Conservation (phyloP, 1,140 invertebrate genomes). For the Glomeris maerens region DNA sequence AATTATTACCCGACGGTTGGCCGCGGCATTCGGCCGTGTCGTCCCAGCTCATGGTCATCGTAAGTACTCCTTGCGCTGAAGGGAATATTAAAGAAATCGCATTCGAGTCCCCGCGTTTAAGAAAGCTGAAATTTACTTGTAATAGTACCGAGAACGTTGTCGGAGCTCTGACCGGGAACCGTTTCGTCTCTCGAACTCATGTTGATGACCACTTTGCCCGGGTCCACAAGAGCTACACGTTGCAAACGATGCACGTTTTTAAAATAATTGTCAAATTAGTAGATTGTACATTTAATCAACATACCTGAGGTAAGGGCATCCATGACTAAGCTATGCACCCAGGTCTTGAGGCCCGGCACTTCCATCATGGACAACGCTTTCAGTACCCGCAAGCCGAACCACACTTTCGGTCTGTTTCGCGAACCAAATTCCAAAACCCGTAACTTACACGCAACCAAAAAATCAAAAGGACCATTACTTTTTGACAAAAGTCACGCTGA, state of each 20-base stretch:
- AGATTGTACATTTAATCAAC: too few species aligned
- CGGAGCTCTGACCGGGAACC: conserved; percentile 25
- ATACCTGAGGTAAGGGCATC: too few species aligned
- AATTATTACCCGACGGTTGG: too few species aligned
- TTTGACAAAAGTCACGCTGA: conserved; percentile 37
- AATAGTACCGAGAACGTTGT: conserved; percentile 21
- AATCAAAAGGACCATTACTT: conserved; percentile 23
- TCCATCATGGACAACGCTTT: conserved; percentile 41
- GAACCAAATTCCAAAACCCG: too few species aligned
- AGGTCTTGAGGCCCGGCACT: conserved; percentile 40
- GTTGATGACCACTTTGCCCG: conserved; percentile 36
- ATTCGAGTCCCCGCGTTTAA: background rate
- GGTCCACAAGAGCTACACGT: conserved; percentile 38
- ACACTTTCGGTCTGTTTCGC: conserved; percentile 41
- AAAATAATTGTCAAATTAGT: too few species aligned
- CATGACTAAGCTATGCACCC: conserved; percentile 41
- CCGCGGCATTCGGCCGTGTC: too few species aligned
- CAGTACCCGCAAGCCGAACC: conserved; percentile 39
- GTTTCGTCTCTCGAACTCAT: conserved; percentile 33
- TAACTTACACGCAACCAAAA: too few species aligned
- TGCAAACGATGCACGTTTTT: too few species aligned
- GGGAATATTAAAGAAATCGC: too few species aligned
- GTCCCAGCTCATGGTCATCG: conserved; percentile 32
- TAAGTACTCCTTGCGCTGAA: conserved; percentile 39
- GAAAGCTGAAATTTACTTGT: too few species aligned